Base-by-base conservation (phyloP, 1,140 invertebrate genomes). In the Drosophila serrata region DNA sequence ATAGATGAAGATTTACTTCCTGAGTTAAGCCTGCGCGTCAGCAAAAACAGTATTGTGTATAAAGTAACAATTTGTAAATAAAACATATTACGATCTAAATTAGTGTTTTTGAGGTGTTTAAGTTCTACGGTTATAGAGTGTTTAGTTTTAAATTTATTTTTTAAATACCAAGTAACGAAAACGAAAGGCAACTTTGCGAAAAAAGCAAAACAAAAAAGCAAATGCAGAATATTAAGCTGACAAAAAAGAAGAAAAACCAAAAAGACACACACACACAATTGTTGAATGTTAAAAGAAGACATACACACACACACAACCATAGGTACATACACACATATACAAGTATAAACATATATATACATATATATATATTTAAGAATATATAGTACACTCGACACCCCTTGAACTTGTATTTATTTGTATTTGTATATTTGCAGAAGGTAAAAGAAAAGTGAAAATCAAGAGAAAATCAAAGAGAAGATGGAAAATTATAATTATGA, bases 361-460 rank as follows among this genome's bases (percentile, higher is more conserved):
- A 31, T 33, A 31, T 1, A 8, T 7, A 31, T 33, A 33, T 64
- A 64, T 68, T 60, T 69, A 84, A 75, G 80, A 62, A 68, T 84
- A 88, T 78, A 84, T 74, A 81, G 67, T 67, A 61, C 58, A 78
- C 75, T 79, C 76, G 68, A 65, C 72, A 64, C 79, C 61, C 82
- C 64, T 48, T 56, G 31, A 64, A 79, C 48, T 79, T 88, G 85
- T 90, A 90, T 90, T 88, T 90, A 90, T 90, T 90, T 90, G 81
- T 90, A 90, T 90, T 90, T 90, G 85, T 90, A 90, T 90, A 90
- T 90, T 88, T 55, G 65, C 75, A 69, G 53, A 81, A 29, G 62
- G 42, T 42, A 59, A 37, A 48, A 51, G 43, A 43, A 59, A 51
- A 51, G 19, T 17, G 40, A 29, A 40, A 37, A 43, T 39, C 45